Evolutionary conservation across 2,888 invertebrate species (phyloP).

Genomic region (Nycteola revayana): DNA sequence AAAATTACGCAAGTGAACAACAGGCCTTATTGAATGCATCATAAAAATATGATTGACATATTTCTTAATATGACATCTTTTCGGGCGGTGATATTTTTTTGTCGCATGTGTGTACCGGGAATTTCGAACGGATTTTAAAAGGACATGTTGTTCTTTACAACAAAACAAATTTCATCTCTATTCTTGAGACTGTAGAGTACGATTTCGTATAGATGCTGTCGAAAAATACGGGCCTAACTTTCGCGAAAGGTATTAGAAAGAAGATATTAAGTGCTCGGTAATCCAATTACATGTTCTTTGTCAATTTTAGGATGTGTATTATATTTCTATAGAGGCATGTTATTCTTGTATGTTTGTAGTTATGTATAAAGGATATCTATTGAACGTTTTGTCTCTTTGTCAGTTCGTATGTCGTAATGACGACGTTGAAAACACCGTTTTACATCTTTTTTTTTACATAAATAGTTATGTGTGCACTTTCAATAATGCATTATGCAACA

Average conservation of each 20-base stretch:
- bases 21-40: constrained; percentile 66
- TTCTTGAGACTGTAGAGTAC: no score
- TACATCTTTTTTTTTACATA: constrained; percentile 10
- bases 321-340: constrained; percentile 76
- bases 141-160: background rate
- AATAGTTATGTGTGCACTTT: no score
- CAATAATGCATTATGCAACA: no score
- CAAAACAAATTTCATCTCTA: no score
- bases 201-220: no score
- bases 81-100: constrained; percentile 80
- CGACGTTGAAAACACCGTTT: constrained; percentile 51
- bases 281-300: constrained; percentile 79
- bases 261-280: constrained; percentile 76
- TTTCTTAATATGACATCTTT: constrained; percentile 82
- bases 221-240: constrained; percentile 39
- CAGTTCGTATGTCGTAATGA: constrained; percentile 40
- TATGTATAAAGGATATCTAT: constrained; percentile 70
- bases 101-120: constrained; percentile 60
- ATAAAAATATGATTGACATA: constrained; percentile 82
- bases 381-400: constrained; percentile 61
- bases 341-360: constrained; percentile 59
- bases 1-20: constrained; percentile 77
- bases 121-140: constrained; percentile 20
- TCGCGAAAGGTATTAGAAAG: constrained; percentile 57
- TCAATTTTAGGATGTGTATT: constrained; percentile 78